Evolutionary conservation across 2,888 invertebrate species (phyloP).

Genomic region (Coecobrya sp.): DNA sequence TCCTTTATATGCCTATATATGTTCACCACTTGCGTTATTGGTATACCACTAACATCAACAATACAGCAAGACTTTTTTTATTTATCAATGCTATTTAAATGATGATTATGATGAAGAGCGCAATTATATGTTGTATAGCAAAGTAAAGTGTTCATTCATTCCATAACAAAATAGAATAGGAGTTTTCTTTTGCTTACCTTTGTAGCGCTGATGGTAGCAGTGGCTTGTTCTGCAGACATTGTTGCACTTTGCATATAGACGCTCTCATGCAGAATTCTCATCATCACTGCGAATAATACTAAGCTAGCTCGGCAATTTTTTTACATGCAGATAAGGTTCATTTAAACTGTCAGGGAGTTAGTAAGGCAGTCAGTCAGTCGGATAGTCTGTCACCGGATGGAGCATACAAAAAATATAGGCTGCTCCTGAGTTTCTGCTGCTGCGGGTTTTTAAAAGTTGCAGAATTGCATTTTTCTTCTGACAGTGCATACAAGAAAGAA

Average conservation of each 20-base stretch:
- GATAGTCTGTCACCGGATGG: slow-evolving; percentile 39
- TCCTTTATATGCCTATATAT: background rate
- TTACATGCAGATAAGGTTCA: background rate
- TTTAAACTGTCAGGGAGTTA: slow-evolving; percentile 45
- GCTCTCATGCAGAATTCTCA: no score
- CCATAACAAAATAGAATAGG: no score
- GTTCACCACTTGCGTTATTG: background rate
- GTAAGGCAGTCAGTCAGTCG: slow-evolving; percentile 35
- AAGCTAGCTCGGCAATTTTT: background rate
- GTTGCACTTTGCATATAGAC: no score
- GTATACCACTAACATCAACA: background rate
- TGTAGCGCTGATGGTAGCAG: no score
- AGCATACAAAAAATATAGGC: background rate
- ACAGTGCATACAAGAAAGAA: background rate
- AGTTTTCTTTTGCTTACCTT: no score
- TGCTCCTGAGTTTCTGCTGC: background rate
- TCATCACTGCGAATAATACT: background rate
- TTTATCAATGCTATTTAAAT: slow-evolving; percentile 4
- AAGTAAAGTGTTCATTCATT: no score
- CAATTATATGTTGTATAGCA: background rate
- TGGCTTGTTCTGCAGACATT: no score
- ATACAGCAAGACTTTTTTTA: background rate
- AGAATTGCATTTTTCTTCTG: slow-evolving; percentile 3
- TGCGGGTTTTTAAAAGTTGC: background rate
- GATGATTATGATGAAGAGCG: background rate